Evolutionary conservation across 2,797 vertebrate species (phyloP).

Genomic region (Bufotes viridis): DNA sequence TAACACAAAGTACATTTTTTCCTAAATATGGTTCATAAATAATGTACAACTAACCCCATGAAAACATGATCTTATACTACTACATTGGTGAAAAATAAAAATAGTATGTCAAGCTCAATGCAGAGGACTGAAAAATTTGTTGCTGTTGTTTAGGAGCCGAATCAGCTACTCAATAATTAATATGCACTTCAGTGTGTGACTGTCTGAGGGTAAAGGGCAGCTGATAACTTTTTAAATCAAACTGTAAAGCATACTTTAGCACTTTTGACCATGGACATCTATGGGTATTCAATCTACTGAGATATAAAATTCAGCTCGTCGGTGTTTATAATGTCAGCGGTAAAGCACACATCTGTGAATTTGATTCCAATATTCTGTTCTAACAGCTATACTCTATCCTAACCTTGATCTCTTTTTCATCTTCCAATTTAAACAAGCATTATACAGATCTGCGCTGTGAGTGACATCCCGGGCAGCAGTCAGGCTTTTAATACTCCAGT

Average conservation of each 20-base stretch:
- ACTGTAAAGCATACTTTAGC: not conserved
- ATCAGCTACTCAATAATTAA: too few species aligned
- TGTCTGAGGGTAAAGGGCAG: not conserved
- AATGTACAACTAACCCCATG: too few species aligned
- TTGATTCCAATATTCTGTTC: not conserved
- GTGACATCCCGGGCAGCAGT: not conserved
- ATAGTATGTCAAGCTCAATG: too few species aligned
- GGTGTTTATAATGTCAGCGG: not conserved
- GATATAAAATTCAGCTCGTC: not conserved
- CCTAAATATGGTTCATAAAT: too few species aligned
- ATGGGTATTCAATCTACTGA: not conserved
- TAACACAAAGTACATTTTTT: too few species aligned
- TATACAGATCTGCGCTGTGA: not conserved
- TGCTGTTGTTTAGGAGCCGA: too few species aligned
- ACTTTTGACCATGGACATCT: not conserved
- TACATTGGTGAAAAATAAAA: too few species aligned
- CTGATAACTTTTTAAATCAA: not conserved
- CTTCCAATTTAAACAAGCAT: slow-evolving; percentile 28
- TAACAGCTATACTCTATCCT: slow-evolving; percentile 1
- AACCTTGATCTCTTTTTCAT: slow-evolving; percentile 20
- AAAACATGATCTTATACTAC: too few species aligned
- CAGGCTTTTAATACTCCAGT: slow-evolving; percentile 11
- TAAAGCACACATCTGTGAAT: not conserved
- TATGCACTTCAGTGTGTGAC: not conserved
- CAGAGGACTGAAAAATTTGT: too few species aligned